Base-by-base conservation (phyloP, 1,140 invertebrate genomes). In the Colletes latitarsis region DNA sequence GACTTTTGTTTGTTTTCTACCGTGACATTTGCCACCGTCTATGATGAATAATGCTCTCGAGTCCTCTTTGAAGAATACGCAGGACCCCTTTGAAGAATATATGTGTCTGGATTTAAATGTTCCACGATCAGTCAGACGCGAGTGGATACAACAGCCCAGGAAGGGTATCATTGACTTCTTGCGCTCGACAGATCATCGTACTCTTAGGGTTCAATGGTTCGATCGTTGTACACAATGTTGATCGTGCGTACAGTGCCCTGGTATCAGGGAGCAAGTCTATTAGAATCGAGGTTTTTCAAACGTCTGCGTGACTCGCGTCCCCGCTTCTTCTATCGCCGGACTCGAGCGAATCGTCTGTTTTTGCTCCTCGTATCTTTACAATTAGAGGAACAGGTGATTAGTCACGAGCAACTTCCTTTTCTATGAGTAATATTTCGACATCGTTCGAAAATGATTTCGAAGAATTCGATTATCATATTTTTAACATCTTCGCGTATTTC, bases 1-100 rank as follows among this genome's bases (percentile, higher is more conserved):
- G 19, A 19, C 49, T 39, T n/a, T 53, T 62, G 49, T 49, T 71
- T 39, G 49, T 72, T 71, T 71, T 17, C 52, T 60, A 52, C 41
- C 55, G 41, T 55, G 68, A 55, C 60, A 64, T 73, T 73, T 55
- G 69, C 69, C 68, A 78, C 68, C 68, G 58, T 78, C 68, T 72
- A 53, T 64, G 49, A 72, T 78, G 49, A 78, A 63, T 55, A 39
- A 78, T 63, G 41, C 4, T 17, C 8, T 19, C 30, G 68, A 41
- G 52, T 41, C 60, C 8, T 15, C 39, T 46, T 73, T 43, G 12
- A 55, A 41, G 60, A 57, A 62, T 63, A 43, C 49, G 14, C 3
- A 4, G 15, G 10, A 6, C 41, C 1, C 15, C 41, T 41, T 30
- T 72, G 58, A 72, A 53, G 58, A n/a, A 72, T 72, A 58, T 73